Evolutionary conservation across 1,140 invertebrate genomes (phyloP).

Genomic region (Hesperophylax magnus): DNA sequence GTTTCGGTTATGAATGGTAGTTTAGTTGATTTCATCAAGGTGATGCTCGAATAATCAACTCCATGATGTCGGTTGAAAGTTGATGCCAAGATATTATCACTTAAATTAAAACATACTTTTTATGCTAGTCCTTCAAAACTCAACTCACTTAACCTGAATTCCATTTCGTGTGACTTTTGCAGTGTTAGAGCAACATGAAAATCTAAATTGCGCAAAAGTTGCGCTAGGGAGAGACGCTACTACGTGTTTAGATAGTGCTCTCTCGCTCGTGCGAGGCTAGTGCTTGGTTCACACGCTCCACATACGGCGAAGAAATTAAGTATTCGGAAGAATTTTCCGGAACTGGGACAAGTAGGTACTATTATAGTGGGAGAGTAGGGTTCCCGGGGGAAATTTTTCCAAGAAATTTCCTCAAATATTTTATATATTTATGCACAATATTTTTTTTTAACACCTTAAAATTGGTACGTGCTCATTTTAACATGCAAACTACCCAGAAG

Average conservation of each 20-base stretch:
- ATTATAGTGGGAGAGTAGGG: neutral
- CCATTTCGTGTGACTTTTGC: slow-evolving; percentile 1
- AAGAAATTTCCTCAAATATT: slow-evolving; percentile 1
- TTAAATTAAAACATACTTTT: neutral
- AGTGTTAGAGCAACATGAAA: slow-evolving; percentile 14
- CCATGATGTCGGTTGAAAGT: too few relatives aligned
- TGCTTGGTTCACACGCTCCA: slow-evolving; percentile 18
- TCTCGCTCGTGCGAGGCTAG: neutral
- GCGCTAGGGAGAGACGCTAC: neutral
- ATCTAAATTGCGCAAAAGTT: neutral
- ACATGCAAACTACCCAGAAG: too few relatives aligned
- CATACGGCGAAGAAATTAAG: slow-evolving; percentile 15
- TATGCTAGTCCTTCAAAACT: slow-evolving; percentile 3
- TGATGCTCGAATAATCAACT: too few relatives aligned
- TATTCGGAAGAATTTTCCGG: slow-evolving; percentile 15
- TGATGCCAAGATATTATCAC: too few relatives aligned
- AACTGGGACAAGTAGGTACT: slow-evolving; percentile 18
- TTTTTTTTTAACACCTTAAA: neutral
- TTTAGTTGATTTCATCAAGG: too few relatives aligned
- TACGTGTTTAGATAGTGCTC: too few relatives aligned
- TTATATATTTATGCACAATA: slow-evolving; percentile 3
- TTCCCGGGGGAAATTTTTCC: slow-evolving; percentile 9
- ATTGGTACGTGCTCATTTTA: too few relatives aligned
- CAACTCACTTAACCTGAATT: neutral
- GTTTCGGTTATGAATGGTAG: too few relatives aligned